Conservation (phyloP, 2,888 invertebrate genomes). For the Apotomis capreana region DNA sequence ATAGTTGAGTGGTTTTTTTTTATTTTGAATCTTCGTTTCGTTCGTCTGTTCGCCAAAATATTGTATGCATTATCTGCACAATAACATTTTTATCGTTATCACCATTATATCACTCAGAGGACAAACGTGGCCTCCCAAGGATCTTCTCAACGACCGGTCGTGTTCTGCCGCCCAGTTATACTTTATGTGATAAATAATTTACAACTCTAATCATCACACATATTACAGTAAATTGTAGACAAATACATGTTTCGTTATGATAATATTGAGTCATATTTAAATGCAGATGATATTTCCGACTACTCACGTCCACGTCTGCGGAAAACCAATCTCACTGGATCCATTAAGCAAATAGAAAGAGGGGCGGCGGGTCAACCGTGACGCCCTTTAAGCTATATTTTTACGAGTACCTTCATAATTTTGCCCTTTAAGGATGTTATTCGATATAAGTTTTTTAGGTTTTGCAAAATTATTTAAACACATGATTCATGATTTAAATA, state of each 20-base stretch:
- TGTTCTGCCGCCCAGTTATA: too few species aligned
- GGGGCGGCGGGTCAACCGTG: constrained; percentile 45
- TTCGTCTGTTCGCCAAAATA: too few species aligned
- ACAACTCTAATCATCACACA: too few species aligned
- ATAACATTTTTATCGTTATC: too few species aligned
- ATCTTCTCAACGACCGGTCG: too few species aligned
- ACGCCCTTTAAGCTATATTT: constrained; percentile 34
- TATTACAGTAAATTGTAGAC: background rate
- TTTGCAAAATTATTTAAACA: background rate
- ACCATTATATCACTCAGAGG: too few species aligned
- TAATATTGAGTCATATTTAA: constrained; percentile 21
- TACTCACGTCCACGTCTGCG: constrained; percentile 57
- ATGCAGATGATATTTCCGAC: constrained; percentile 41
- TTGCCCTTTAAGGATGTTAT: constrained; percentile 18
- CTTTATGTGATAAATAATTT: too few species aligned
- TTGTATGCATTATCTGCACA: too few species aligned
- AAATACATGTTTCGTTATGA: background rate
- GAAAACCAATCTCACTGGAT: constrained; percentile 70
- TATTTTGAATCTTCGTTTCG: too few species aligned
- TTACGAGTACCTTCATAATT: constrained; percentile 35
- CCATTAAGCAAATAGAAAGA: constrained; percentile 71
- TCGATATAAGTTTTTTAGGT: constrained; percentile 8
- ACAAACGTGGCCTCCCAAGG: too few species aligned
- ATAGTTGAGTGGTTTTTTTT: too few species aligned
- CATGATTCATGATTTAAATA: too few species aligned